Evolutionary conservation across 2,888 invertebrate species (phyloP).

Genomic region (Myopa tessellatipennis): DNA sequence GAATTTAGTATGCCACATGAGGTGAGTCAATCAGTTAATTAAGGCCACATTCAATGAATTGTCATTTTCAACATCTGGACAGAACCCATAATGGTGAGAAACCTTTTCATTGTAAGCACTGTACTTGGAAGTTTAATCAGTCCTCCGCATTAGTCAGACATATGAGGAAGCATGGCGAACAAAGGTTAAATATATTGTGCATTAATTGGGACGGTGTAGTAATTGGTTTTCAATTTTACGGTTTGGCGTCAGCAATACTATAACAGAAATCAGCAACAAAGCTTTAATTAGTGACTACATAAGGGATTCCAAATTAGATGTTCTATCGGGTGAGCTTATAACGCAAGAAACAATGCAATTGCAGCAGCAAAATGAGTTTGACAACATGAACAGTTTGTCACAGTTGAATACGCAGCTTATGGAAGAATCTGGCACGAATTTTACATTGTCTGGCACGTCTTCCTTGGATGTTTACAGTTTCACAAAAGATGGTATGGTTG

Average conservation of each 20-base stretch:
- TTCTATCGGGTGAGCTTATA: background rate
- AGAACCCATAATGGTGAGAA: conserved; percentile 58
- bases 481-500: conserved; percentile 40
- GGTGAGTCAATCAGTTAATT: conserved; percentile 43
- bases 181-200: conserved; percentile 16
- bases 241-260: background rate
- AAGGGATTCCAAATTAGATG: background rate
- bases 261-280: background rate
- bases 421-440: conserved; percentile 20
- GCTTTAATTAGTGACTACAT: conserved; percentile 15
- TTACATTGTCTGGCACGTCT: conserved; percentile 27
- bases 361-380: background rate
- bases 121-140: conserved; percentile 56
- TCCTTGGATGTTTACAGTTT: conserved; percentile 36
- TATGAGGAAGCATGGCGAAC: conserved; percentile 51
- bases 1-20: conserved; percentile 56
- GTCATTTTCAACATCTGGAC: background rate
- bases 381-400: conserved; percentile 17
- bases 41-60: background rate
- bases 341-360: background rate
- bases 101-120: conserved; percentile 54
- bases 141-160: conserved; percentile 55
- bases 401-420: conserved; percentile 17
- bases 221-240: background rate
- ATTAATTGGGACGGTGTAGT: background rate